Conservation (phyloP, 1,140 invertebrate species). For the Muscidifurax raptorellus region DNA sequence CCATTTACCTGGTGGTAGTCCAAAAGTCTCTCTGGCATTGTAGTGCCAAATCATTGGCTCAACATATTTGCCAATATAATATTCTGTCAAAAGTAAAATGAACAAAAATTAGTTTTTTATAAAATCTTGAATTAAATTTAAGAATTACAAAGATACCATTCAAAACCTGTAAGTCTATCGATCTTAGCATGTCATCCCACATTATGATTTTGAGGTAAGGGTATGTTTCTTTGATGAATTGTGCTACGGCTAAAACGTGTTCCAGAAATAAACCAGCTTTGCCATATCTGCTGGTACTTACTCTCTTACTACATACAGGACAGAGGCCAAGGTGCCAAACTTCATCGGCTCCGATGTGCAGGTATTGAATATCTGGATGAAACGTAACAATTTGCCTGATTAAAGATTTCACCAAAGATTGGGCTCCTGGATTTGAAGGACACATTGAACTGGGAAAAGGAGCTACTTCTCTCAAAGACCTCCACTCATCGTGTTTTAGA, state of each 20-base stretch:
- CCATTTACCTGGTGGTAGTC: conserved; percentile 70
- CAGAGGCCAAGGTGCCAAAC: conserved; percentile 91
- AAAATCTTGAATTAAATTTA: neutral
- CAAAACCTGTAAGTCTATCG: conserved; percentile 81
- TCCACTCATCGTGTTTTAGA: conserved; percentile 87
- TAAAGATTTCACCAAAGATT: conserved; percentile 78
- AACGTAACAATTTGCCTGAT: conserved; percentile 77
- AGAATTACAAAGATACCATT: conserved; percentile 59
- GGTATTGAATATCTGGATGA: conserved; percentile 80
- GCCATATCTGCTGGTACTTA: conserved; percentile 75
- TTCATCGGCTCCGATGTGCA: conserved; percentile 90
- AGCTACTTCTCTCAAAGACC: conserved; percentile 85
- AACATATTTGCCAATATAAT: conserved; percentile 84
- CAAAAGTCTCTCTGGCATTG: conserved; percentile 73
- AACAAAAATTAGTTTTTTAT: conserved; percentile 36
- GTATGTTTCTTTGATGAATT: conserved; percentile 80
- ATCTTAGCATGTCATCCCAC: conserved; percentile 96
- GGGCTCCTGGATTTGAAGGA: conserved; percentile 80
- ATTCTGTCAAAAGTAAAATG: conserved; percentile 73
- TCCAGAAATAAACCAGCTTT: conserved; percentile 80
- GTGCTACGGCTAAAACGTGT: conserved; percentile 81
- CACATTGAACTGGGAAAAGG: conserved; percentile 89
- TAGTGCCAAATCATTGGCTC: conserved; percentile 93
- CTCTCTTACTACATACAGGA: conserved; percentile 79
- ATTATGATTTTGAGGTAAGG: conserved; percentile 85